Percentiles rank a stretch among this genome's conserved stretches.
Evolutionary conservation across 2,797 vertebrate species (phyloP).

Genomic region (Leptodactylus fallax): DNA sequence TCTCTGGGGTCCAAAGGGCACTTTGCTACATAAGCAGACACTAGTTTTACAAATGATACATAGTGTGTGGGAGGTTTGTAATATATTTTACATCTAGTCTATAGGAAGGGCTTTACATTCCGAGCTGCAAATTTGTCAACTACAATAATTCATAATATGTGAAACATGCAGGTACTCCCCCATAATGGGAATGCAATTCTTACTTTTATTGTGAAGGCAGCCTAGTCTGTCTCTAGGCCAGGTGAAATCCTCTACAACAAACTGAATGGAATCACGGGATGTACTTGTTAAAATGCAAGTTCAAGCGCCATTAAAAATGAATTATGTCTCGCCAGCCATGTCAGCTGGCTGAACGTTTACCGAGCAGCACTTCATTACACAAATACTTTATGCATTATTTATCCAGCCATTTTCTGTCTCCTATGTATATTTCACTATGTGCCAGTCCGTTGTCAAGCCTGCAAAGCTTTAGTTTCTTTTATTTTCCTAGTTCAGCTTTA

Average conservation of each 20-base stretch:
- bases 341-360: slow-evolving; percentile 32
- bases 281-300: slow-evolving; percentile 34
- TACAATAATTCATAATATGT: background rate
- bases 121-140: background rate
- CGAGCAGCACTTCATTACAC: slow-evolving; percentile 41
- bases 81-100: too few species aligned
- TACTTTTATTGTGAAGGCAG: background rate
- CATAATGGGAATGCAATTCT: background rate
- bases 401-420: slow-evolving; percentile 14
- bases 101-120: background rate
- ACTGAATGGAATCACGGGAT: background rate
- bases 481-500: background rate
- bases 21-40: too few species aligned
- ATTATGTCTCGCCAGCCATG: slow-evolving; percentile 24
- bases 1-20: too few species aligned
- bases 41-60: too few species aligned
- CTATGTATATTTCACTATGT: slow-evolving; percentile 9
- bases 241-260: slow-evolving; percentile 12
- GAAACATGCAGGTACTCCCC: background rate
- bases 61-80: too few species aligned
- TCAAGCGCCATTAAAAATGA: slow-evolving; percentile 35
- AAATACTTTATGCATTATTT: slow-evolving; percentile 46
- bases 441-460: background rate
- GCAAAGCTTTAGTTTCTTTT: slow-evolving; percentile 1
- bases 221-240: background rate